Evolutionary conservation across 2,888 invertebrate genomes (phyloP), one percentile per base, ranked within the genome.

Genomic region (Magallana nippona): DNA sequence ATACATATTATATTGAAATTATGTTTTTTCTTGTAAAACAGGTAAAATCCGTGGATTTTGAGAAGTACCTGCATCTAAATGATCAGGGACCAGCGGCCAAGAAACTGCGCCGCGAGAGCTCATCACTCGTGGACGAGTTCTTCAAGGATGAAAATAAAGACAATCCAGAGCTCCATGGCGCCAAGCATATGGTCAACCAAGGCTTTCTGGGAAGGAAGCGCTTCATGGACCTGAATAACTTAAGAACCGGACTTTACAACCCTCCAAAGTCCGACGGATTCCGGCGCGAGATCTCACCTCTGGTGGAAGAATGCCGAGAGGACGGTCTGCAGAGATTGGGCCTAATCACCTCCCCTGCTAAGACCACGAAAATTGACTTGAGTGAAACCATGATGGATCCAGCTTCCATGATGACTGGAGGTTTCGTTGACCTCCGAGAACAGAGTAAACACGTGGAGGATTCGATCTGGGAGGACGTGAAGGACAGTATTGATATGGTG

Each of bases 101-200:
- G 82, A 95, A 96, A 93, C 95, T 95, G 88, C 93, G 96, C 87
- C 94, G 96, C 88, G 95, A 96, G 93, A 95, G 96, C 90, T 96
- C 95, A 22, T 95, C 95, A 17, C 95, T 95, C 86, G 95, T 96
- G 87, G 96, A 96, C 94, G 96, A 96, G 90, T 96, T 96, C 93
- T 96, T 96, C 95, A 91, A 91, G 55, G 92, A 92, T 83, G 91
- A 91, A 81, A 27, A 13, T 2, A 89, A 89, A 63, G 86, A 87
- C 77, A 86, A 82, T 11, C 87, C 88, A 11, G 87, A 89, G 55
- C 87, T 89, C n/a, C 84, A 84, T 77, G 87, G 86, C 3, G 90
- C 90, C 84, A 90, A 90, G 77, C 87, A 88, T 85, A 87, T 87
- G 84, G 83, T 88, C 19, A 86, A 85, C 44, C 87, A 87, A 22